phyloP scores from a whole-genome alignment of 2,113 vertebrate genomes.

The Labrus mixtus region DNA sequence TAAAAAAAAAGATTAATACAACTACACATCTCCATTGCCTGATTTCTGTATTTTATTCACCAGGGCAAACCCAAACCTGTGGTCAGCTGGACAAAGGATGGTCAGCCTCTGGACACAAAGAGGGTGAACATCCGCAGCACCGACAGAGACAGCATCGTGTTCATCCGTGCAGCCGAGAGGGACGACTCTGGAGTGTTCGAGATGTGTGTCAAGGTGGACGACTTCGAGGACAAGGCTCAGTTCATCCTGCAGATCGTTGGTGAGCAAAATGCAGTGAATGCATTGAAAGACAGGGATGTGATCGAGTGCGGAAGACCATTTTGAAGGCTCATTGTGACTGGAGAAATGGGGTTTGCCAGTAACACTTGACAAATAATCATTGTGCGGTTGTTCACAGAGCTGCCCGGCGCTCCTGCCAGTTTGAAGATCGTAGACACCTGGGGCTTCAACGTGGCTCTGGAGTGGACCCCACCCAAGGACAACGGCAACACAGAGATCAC shows the following conservation, averaged over 20 bases:
- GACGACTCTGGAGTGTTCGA: constrained; percentile 92
- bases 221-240: constrained; percentile 88
- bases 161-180: constrained; percentile 89
- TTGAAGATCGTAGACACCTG: constrained; percentile 91
- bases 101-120: constrained; percentile 86
- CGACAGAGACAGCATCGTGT: constrained; percentile 91
- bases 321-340: too few species aligned
- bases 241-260: constrained; percentile 91
- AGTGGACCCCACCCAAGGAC: constrained; percentile 89
- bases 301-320: not conserved
- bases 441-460: constrained; percentile 95
- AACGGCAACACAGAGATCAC: constrained; percentile 93
- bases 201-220: constrained; percentile 86
- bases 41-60: not conserved
- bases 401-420: constrained; percentile 87
- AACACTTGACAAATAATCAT: not conserved
- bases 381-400: constrained; percentile 81
- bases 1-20: not conserved
- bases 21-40: not conserved
- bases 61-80: constrained; percentile 93
- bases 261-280: constrained; percentile 60
- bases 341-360: not conserved
- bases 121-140: constrained; percentile 85
- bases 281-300: not conserved
- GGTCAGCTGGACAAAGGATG: constrained; percentile 89